Evolutionary conservation across 2,113 vertebrate species (phyloP), one percentile per base, ranked within the genome.

Genomic region (Cranoglanis bouderius): DNA sequence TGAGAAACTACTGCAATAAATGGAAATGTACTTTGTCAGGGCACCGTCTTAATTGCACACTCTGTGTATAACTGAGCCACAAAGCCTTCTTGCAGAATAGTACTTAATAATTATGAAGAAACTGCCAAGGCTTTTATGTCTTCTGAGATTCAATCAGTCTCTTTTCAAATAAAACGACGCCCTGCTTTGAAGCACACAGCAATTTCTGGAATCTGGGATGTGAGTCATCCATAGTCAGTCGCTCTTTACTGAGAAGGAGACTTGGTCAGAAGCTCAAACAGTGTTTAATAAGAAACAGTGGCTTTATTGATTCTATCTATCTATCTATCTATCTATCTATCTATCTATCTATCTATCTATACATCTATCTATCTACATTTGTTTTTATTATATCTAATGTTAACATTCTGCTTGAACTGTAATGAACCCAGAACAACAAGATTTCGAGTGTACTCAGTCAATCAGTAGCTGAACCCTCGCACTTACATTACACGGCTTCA

Each of bases 51-150:
- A 74, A 85, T 81, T 75, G 89, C 53, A 61, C 24, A 49, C 59
- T 80, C 21, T 2, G 46, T 40, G 84, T 86, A 49, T 24, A 82
- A 59, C 67, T 59, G 46, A 53, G 55, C 78, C 81, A 88, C 84
- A 90, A 88, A 88, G 90, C 81, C 43, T 83, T 82, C 86, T n/a
- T 57, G 55, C 78, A 83, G 78, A 83, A 88, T 70, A 86, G 87
- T 77, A 63, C 67, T 75, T 77, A 90, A 85, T 90, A 90, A 90
- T 90, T 90, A 90, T 84, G 84, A 90, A 90, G 82, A 90, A 88
- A 88, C 82, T 84, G 78, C 63, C 43, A 24, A 74, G 7, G 80
- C 87, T 90, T 90, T 88, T 88, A 90, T 90, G 77, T 83, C 84
- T 83, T 86, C 84, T 78, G 90, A 70, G 87, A 88, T 86, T 90